Conservation (phyloP, 2,797 vertebrate genomes). For the Gadopsis bispinosus region DNA sequence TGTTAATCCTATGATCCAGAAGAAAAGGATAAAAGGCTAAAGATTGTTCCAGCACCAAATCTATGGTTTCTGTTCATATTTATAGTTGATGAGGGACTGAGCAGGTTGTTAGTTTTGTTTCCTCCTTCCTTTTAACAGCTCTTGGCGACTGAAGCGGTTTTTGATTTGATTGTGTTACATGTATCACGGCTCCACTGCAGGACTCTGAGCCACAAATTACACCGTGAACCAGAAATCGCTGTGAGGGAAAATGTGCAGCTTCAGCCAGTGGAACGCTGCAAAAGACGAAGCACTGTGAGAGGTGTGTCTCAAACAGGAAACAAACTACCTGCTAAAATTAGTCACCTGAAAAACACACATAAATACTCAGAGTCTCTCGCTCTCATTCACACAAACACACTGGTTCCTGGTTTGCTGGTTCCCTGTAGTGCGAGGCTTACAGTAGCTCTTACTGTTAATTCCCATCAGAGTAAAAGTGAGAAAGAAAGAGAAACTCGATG, state of each 20-base stretch:
- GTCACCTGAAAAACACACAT: constrained; percentile 5
- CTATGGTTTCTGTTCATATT: background rate
- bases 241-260: background rate
- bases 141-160: background rate
- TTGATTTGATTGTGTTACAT: constrained; percentile 19
- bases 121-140: background rate
- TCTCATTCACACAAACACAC: constrained; percentile 10
- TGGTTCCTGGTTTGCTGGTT: background rate
- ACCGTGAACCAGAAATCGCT: constrained; percentile 26
- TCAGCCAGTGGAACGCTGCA: background rate
- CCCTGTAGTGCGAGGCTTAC: background rate
- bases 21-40: background rate
- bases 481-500: background rate
- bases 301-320: constrained; percentile 52
- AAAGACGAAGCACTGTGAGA: constrained; percentile 31
- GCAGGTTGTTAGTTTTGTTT: background rate
- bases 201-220: constrained; percentile 27
- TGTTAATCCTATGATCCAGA: background rate
- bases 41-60: background rate
- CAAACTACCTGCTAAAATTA: constrained; percentile 65
- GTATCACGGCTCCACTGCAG: constrained; percentile 21
- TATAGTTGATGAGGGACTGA: background rate
- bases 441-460: constrained; percentile 5
- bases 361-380: background rate
- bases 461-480: background rate